Conservation (phyloP, 30 jellyfish, hydroid and myxozoan genomes). For the Sanderia malayensis region DNA sequence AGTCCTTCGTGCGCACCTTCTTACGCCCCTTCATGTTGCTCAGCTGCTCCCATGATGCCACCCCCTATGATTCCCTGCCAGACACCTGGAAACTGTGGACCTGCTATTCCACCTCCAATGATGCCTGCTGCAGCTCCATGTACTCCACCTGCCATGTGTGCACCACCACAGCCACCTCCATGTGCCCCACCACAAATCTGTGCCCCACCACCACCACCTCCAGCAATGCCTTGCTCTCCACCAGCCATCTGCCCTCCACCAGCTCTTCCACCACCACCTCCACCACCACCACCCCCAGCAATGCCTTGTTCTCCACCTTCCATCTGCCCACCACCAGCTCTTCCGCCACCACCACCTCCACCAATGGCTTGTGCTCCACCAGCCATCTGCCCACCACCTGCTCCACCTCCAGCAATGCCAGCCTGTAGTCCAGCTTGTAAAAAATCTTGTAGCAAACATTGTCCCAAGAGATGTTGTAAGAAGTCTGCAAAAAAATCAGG, state of each 20-base stretch:
- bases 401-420: slow-evolving; percentile 47
- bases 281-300: slow-evolving; percentile 57
- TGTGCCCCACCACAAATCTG: slow-evolving; percentile 51
- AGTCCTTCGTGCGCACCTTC: slow-evolving; percentile 70
- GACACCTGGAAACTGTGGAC: slow-evolving; percentile 24
- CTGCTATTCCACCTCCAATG: slow-evolving; percentile 70
- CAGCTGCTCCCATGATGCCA: slow-evolving; percentile 75
- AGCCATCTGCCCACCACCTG: slow-evolving; percentile 46
- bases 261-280: slow-evolving; percentile 70
- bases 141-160: slow-evolving; percentile 53
- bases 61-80: slow-evolving; percentile 67
- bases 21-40: slow-evolving; percentile 57
- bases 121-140: slow-evolving; percentile 66
- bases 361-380: slow-evolving; percentile 42
- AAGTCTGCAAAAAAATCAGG: background rate
- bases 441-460: slow-evolving; percentile 46
- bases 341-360: slow-evolving; percentile 46
- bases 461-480: slow-evolving; percentile 62
- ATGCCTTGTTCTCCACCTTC: slow-evolving; percentile 50
- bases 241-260: slow-evolving; percentile 34
- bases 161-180: slow-evolving; percentile 74
- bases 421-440: slow-evolving; percentile 46
- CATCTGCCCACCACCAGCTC: slow-evolving; percentile 33
- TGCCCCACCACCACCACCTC: slow-evolving; percentile 57
- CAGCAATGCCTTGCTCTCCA: slow-evolving; percentile 46